Conservation (phyloP, 2,113 vertebrate genomes). For the Electrona antarctica region DNA sequence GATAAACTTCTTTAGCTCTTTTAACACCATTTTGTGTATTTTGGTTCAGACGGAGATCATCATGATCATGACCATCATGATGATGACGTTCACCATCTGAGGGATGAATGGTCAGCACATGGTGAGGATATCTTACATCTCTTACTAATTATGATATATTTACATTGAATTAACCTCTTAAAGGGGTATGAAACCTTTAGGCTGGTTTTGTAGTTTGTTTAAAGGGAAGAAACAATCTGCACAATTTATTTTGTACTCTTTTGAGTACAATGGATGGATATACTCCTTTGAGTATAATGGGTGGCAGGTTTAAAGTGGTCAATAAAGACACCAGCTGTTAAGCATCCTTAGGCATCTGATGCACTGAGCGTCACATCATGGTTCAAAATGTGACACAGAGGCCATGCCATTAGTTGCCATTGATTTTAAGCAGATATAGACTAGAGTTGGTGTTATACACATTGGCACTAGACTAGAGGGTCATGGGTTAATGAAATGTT, state of each 20-base stretch:
- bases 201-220: no score
- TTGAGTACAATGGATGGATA: no score
- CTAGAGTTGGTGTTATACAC: constrained; percentile 1
- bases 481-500: constrained; percentile 6
- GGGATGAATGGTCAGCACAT: constrained; percentile 78
- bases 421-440: constrained; percentile 10
- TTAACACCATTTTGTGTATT: background rate
- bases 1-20: background rate
- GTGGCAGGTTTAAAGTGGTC: no score
- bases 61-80: constrained; percentile 47
- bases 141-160: background rate
- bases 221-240: no score
- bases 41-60: constrained; percentile 50
- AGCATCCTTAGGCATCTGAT: background rate
- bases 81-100: constrained; percentile 68
- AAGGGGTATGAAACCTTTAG: no score
- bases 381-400: background rate
- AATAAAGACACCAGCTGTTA: background rate
- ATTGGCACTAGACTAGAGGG: constrained; percentile 16
- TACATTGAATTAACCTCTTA: background rate
- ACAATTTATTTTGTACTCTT: no score
- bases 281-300: no score
- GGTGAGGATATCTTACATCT: constrained; percentile 49
- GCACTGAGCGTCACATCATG: background rate
- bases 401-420: constrained; percentile 29